Percentiles rank a stretch among this genome's conserved stretches.
These are phyloP conservation scores for Polydrusus cervinus DNA, from an alignment of 2,888 invertebrate species.

Conservation along the genomic window DNA sequence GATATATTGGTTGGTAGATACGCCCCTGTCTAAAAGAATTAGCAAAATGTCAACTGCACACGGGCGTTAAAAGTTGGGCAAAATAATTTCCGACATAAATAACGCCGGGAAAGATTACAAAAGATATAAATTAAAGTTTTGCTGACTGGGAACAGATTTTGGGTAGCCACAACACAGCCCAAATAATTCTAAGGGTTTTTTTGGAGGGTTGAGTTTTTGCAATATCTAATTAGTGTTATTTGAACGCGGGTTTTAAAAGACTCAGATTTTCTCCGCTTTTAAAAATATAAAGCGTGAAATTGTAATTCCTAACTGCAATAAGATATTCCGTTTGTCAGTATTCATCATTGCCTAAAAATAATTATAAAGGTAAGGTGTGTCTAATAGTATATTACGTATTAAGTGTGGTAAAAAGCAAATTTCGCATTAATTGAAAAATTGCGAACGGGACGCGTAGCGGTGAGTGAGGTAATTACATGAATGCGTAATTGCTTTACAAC, in stretches of 20 bases:
- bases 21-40: constrained; percentile 9
- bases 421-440: no score
- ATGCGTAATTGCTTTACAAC: no score
- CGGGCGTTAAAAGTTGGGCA: constrained; percentile 18
- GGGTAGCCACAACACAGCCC: constrained; percentile 16
- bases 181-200: constrained; percentile 9
- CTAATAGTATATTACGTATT: no score
- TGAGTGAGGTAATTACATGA: no score
- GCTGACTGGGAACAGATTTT: constrained; percentile 27
- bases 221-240: constrained; percentile 14
- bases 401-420: no score
- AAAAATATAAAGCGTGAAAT: neutral
- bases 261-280: neutral
- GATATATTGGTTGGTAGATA: neutral
- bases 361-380: no score
- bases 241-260: neutral
- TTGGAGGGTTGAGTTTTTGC: constrained; percentile 1
- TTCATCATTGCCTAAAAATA: no score
- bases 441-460: no score
- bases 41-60: constrained; percentile 20
- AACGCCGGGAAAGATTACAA: constrained; percentile 23
- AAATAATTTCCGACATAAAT: constrained; percentile 24
- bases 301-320: no score
- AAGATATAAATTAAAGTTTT: constrained; percentile 24
- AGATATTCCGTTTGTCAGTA: no score